Conservation (phyloP, 2,113 vertebrate genomes). For the Telmatochromis sp. region DNA sequence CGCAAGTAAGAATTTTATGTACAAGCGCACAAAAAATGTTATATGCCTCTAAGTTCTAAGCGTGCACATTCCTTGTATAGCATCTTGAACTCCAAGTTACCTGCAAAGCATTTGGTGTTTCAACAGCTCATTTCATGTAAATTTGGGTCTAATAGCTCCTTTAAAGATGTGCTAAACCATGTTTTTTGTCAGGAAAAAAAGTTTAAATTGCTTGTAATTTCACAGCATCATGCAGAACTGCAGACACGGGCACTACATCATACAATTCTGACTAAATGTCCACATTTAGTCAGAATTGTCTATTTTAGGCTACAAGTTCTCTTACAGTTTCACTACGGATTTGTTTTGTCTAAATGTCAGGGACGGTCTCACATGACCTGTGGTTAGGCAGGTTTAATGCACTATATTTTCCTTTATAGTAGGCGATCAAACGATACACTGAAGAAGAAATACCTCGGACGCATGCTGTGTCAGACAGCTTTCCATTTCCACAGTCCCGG, state of each 20-base stretch:
- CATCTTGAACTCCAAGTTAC: not conserved
- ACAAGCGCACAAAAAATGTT: not conserved
- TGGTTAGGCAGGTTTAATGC: slow-evolving; percentile 20
- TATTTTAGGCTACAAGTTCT: not conserved
- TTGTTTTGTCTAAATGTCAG: slow-evolving; percentile 44
- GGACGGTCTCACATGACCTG: slow-evolving; percentile 9
- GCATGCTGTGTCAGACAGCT: not conserved
- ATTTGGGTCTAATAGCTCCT: slow-evolving; percentile 19
- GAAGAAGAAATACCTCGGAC: not conserved
- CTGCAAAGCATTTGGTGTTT: not conserved
- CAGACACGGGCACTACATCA: not conserved
- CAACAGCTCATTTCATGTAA: slow-evolving; percentile 50
- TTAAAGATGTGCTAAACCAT: slow-evolving; percentile 3
- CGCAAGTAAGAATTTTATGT: not conserved
- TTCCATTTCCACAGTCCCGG: not conserved
- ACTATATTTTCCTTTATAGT: not conserved
- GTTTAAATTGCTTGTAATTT: slow-evolving; percentile 19
- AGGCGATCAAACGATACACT: slow-evolving; percentile 10
- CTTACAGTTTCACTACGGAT: not conserved
- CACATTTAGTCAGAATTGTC: not conserved
- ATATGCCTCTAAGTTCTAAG: not conserved
- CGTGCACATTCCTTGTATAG: not conserved
- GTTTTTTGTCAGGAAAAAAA: not conserved
- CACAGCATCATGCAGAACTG: not conserved
- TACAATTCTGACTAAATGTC: slow-evolving; percentile 13